A percentile compares a stretch with the other conserved stretches of the same genome.
These are phyloP conservation scores for Cassiopea xamachana DNA, from an alignment of 30 jellyfish, hydroid and myxozoan species.

Conservation along the genomic window DNA sequence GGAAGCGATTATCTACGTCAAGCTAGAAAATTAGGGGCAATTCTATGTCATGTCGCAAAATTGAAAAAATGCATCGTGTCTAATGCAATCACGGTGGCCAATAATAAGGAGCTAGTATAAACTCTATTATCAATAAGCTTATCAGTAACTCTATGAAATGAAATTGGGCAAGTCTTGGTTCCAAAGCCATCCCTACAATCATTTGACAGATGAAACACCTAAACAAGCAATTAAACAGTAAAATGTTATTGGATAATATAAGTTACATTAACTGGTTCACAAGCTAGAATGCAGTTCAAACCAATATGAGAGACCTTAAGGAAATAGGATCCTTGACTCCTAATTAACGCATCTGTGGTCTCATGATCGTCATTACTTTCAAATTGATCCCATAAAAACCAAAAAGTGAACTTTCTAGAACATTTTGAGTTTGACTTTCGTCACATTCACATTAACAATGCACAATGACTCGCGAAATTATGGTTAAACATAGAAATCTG, in stretches of 20 bases:
- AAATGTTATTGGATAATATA: neutral
- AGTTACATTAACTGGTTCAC: neutral
- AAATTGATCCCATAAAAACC: conserved; percentile 8
- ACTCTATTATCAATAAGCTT: neutral
- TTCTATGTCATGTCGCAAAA: no score
- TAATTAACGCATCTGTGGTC: neutral
- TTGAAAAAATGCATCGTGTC: neutral
- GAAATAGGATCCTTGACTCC: neutral
- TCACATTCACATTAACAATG: neutral
- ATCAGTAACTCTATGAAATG: neutral
- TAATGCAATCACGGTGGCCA: neutral
- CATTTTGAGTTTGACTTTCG: neutral
- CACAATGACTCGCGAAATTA: neutral
- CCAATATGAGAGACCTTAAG: neutral
- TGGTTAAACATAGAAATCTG: neutral
- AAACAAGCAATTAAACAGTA: neutral
- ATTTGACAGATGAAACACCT: conserved; percentile 22
- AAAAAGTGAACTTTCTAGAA: neutral
- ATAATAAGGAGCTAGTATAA: neutral
- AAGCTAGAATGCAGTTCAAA: neutral
- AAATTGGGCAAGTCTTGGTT: conserved; percentile 4
- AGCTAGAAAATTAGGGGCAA: no score
- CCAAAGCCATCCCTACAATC: neutral
- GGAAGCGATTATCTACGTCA: no score
- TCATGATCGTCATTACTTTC: neutral